These are phyloP conservation scores for Capitella teleta DNA, from an alignment of 1,140 invertebrate species.

Conservation along the genomic window DNA sequence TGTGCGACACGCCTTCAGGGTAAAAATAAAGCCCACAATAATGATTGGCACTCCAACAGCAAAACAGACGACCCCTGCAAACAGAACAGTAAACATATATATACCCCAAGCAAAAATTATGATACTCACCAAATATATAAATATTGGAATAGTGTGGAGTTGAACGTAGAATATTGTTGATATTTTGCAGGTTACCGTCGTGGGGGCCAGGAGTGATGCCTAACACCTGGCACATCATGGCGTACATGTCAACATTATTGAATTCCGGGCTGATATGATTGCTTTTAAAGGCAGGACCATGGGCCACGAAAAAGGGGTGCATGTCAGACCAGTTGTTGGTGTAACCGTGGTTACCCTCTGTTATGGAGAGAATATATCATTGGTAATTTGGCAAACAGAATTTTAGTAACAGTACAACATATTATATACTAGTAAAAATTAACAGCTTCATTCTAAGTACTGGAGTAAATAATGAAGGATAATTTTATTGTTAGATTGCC, in stretches of 20 bases:
- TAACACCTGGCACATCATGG: conserved; percentile 53
- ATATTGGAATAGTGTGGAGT: background rate
- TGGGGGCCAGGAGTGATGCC: conserved; percentile 37
- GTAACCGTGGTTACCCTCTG: conserved; percentile 65
- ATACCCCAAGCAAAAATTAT: too few species aligned
- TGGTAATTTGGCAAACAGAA: too few species aligned
- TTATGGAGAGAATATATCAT: too few species aligned
- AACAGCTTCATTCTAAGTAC: background rate
- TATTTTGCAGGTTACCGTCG: conserved; percentile 31
- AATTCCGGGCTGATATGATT: conserved; percentile 47
- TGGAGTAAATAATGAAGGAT: background rate
- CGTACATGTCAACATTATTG: conserved; percentile 54
- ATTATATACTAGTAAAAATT: background rate
- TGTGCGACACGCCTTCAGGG: too few species aligned
- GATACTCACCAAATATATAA: too few species aligned
- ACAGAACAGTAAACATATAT: too few species aligned
- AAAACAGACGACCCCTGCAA: too few species aligned
- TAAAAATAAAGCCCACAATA: too few species aligned
- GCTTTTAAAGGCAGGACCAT: conserved; percentile 52
- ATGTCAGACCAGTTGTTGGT: conserved; percentile 49
- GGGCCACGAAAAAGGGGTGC: conserved; percentile 58
- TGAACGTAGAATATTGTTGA: background rate
- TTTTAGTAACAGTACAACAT: background rate
- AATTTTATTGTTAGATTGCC: background rate
- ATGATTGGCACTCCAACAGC: too few species aligned